These are phyloP conservation scores for Passer montanus DNA, from an alignment of 2,113 vertebrate genomes.

Conservation along the genomic window DNA sequence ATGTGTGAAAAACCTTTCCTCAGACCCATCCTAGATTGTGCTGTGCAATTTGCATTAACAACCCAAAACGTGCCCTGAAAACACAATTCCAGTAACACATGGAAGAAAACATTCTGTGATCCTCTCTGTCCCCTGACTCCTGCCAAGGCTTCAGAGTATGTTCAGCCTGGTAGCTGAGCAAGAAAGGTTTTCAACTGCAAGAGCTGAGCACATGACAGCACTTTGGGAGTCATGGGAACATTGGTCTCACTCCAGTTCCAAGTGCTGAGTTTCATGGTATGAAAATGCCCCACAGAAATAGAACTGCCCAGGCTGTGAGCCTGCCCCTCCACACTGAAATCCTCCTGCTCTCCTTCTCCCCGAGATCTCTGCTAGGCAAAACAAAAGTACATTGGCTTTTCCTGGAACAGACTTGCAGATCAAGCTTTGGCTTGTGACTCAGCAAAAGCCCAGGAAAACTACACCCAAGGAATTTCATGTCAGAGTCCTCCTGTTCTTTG, in stretches of 20 bases:
- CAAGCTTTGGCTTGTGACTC: not conserved
- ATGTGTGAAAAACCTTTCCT: not conserved
- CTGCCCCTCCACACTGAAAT: not conserved
- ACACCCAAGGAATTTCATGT: not conserved
- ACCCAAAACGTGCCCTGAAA: not conserved
- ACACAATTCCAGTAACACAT: not conserved
- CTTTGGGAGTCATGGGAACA: not conserved
- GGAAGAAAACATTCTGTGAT: not conserved
- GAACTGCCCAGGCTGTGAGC: not conserved
- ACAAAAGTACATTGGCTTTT: not conserved
- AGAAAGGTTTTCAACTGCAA: not conserved
- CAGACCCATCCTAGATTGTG: not conserved
- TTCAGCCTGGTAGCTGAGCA: not conserved
- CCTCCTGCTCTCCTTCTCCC: not conserved
- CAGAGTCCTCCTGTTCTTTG: not conserved
- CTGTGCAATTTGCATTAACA: not conserved
- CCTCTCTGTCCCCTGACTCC: not conserved
- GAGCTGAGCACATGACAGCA: not conserved
- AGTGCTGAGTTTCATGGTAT: not conserved
- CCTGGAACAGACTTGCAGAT: not conserved
- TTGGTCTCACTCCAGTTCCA: not conserved
- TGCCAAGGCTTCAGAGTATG: not conserved
- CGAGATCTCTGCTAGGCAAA: not conserved
- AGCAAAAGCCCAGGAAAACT: not conserved
- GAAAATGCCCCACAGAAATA: not conserved